Conservation (phyloP, 2,888 invertebrate genomes). For the Leucania comma region DNA sequence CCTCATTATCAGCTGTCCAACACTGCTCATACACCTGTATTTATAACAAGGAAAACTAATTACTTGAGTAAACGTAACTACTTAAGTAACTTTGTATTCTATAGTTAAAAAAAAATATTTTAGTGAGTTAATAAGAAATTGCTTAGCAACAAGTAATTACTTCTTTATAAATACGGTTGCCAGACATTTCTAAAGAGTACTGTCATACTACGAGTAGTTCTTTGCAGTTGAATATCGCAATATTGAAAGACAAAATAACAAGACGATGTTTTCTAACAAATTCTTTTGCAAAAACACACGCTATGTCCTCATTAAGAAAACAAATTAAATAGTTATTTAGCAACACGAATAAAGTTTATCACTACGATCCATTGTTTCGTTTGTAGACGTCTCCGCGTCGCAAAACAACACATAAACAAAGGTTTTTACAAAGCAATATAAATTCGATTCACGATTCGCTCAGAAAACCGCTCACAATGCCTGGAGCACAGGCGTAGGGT, state of each 20-base stretch:
- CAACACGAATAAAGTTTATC: slow-evolving; percentile 16
- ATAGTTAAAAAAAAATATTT: too few relatives aligned
- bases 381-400: background rate
- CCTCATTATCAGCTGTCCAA: background rate
- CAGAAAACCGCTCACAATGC: background rate
- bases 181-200: too few relatives aligned
- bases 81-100: too few relatives aligned
- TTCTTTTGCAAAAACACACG: slow-evolving; percentile 11
- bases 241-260: background rate
- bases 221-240: too few relatives aligned
- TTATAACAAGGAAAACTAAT: too few relatives aligned
- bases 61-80: too few relatives aligned
- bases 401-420: slow-evolving; percentile 19
- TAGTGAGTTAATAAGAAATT: too few relatives aligned
- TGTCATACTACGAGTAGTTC: background rate
- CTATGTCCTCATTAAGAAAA: slow-evolving; percentile 20
- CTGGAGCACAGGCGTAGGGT: background rate
- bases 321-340: slow-evolving; percentile 39
- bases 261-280: background rate
- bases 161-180: too few relatives aligned
- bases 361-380: slow-evolving; percentile 16
- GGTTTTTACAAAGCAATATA: slow-evolving; percentile 14
- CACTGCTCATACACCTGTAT: background rate
- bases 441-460: slow-evolving; percentile 12
- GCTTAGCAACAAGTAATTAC: too few relatives aligned